These are phyloP conservation scores for Watsonalla binaria DNA, from an alignment of 2,888 invertebrate genomes.

Conservation along the genomic window DNA sequence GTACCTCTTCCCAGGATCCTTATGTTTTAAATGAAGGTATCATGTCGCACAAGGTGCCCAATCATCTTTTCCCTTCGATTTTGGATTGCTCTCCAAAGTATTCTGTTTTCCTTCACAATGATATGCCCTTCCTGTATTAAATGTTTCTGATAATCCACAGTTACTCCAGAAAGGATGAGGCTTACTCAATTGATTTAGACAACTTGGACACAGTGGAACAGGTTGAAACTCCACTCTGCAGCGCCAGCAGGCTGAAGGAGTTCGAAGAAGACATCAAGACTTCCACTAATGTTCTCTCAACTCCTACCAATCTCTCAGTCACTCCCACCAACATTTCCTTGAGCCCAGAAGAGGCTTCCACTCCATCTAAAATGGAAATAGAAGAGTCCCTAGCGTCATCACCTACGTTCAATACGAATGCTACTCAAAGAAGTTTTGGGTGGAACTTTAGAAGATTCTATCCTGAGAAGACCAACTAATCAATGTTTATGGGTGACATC, in stretches of 20 bases:
- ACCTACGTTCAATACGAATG: constrained; percentile 41
- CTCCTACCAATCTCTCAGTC: constrained; percentile 35
- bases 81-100: no score
- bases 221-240: constrained; percentile 86
- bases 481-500: no score
- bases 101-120: no score
- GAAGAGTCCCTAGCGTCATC: constrained; percentile 45
- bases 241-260: constrained; percentile 82
- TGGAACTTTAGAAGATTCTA: constrained; percentile 58
- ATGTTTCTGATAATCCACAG: constrained; percentile 31
- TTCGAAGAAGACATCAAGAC: constrained; percentile 56
- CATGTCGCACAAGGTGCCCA: no score
- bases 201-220: constrained; percentile 82
- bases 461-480: constrained; percentile 46
- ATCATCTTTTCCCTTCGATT: no score
- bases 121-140: not conserved
- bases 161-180: constrained; percentile 76
- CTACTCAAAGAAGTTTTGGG: constrained; percentile 57
- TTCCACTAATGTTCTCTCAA: constrained; percentile 40
- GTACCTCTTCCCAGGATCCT: no score
- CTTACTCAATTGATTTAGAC: constrained; percentile 81
- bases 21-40: no score
- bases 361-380: constrained; percentile 22
- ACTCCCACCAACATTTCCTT: constrained; percentile 45
- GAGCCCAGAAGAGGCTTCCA: constrained; percentile 40